Conservation (phyloP, 2,113 vertebrate genomes). For the Toxostoma redivivum region DNA sequence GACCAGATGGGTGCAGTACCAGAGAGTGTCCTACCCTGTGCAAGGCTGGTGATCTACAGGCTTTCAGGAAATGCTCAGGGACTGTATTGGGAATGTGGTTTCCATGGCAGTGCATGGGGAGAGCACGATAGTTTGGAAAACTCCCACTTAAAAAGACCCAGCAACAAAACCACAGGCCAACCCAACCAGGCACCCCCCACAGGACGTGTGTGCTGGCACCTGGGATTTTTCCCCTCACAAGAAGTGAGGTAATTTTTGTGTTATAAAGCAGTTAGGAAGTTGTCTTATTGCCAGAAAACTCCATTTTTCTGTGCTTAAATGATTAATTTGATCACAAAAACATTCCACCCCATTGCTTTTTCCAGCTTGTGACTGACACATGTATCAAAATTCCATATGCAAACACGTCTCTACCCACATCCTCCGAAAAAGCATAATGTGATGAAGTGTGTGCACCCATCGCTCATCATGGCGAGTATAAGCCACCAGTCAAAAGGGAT, state of each 20-base stretch:
- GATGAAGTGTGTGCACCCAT: neutral
- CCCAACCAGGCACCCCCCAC: fast-evolving
- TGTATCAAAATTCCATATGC: neutral
- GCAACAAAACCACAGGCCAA: too few relatives aligned
- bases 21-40: neutral
- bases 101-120: neutral
- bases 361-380: neutral
- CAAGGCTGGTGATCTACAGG: neutral
- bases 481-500: neutral
- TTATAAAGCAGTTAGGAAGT: neutral
- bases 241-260: too few relatives aligned
- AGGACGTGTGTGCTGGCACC: neutral
- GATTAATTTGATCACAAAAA: neutral
- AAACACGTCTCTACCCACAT: neutral
- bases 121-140: neutral
- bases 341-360: neutral
- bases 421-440: neutral
- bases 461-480: neutral
- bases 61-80: neutral
- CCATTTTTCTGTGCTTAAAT: neutral
- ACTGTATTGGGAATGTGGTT: neutral
- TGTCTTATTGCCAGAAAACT: neutral
- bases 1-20: neutral
- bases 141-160: neutral
- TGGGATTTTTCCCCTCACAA: neutral